A percentile compares a stretch with the other conserved stretches of the same genome.
Evolutionary conservation across 2,797 vertebrate species (phyloP).

Genomic region (Paguma larvata): DNA sequence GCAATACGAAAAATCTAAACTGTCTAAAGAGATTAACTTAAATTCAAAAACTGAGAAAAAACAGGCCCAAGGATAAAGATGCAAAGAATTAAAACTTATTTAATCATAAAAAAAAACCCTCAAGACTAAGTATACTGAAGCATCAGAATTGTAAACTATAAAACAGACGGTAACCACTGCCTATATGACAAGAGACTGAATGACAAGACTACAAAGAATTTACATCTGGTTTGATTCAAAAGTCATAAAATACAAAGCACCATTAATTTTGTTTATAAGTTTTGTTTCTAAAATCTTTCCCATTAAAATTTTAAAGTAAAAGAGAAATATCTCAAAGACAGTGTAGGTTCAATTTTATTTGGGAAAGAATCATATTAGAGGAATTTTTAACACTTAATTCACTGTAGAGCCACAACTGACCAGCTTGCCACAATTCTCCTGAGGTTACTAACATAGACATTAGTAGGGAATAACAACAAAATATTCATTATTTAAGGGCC

Average conservation of each 20-base stretch:
- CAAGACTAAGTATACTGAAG: slow-evolving; percentile 10
- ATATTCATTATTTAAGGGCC: not conserved
- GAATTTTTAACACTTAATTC: slow-evolving; percentile 45
- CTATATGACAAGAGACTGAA: slow-evolving; percentile 31
- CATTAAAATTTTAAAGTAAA: not conserved
- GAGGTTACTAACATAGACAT: slow-evolving; percentile 12
- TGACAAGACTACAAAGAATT: slow-evolving; percentile 6
- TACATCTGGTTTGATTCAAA: slow-evolving; percentile 31
- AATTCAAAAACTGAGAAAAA: slow-evolving; percentile 66
- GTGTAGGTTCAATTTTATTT: slow-evolving; percentile 28
- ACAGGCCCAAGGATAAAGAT: not conserved
- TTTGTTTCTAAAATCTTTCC: slow-evolving; percentile 20
- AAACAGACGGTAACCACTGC: not conserved
- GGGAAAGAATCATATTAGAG: not conserved
- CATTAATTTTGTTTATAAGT: not conserved
- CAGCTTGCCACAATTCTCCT: not conserved
- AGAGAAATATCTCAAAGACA: slow-evolving; percentile 13
- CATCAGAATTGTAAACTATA: not conserved
- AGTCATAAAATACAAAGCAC: not conserved
- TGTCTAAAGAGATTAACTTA: slow-evolving; percentile 58
- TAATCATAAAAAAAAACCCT: slow-evolving; percentile 28
- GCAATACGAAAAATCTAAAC: slow-evolving; percentile 33
- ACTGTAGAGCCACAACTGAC: not conserved
- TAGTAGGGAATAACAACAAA: not conserved
- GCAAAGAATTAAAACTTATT: slow-evolving; percentile 39